Conservation (phyloP, 30 jellyfish, hydroid and myxozoan genomes). For the Hydractinia echinata region DNA sequence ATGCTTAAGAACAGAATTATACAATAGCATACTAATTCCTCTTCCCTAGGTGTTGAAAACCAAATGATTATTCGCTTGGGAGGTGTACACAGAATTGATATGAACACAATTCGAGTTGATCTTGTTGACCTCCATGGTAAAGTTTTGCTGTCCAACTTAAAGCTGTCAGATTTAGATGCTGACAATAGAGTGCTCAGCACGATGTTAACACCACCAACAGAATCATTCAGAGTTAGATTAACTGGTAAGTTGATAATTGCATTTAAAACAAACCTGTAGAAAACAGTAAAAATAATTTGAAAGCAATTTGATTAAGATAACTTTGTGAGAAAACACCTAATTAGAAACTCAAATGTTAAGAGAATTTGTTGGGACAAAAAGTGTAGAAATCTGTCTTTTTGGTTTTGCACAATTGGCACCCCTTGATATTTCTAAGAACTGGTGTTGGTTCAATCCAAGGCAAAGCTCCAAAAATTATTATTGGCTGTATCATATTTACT, state of each 20-base stretch:
- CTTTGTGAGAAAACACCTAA: too few relatives aligned
- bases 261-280: too few relatives aligned
- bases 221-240: not conserved
- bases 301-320: too few relatives aligned
- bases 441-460: too few relatives aligned
- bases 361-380: too few relatives aligned
- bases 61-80: conserved; percentile 12
- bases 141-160: not conserved
- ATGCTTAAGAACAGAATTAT: not conserved
- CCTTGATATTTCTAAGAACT: too few relatives aligned
- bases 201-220: not conserved
- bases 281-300: too few relatives aligned
- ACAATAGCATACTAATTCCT: not conserved
- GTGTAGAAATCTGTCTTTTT: too few relatives aligned
- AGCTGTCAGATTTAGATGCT: not conserved
- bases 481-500: too few relatives aligned
- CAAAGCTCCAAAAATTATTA: too few relatives aligned
- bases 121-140: not conserved
- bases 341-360: too few relatives aligned
- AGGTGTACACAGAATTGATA: not conserved
- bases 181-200: not conserved
- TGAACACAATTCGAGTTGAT: not conserved
- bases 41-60: not conserved
- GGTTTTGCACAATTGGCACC: too few relatives aligned
- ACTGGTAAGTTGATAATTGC: not conserved